These are phyloP conservation scores for Nyctalus aviator DNA, from an alignment of 2,797 vertebrate genomes.

Conservation along the genomic window DNA sequence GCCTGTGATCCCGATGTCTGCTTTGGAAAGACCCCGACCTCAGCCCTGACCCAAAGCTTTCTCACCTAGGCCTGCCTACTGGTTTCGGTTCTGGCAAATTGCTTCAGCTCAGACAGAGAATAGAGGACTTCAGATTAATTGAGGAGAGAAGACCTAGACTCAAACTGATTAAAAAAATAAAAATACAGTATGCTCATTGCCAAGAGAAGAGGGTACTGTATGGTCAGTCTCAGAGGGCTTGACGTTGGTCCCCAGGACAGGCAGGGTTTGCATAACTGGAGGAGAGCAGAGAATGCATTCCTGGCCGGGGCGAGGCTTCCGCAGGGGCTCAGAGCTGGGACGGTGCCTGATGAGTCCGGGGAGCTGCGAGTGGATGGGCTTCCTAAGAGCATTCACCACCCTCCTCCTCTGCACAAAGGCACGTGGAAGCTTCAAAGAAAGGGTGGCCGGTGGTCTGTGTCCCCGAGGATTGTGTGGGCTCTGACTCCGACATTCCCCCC, in stretches of 20 bases:
- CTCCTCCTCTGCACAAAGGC: neutral
- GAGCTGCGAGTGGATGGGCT: neutral
- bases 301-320: constrained; percentile 21
- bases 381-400: constrained; percentile 53
- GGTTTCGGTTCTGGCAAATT: neutral
- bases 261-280: constrained; percentile 59
- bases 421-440: neutral
- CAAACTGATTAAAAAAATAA: neutral
- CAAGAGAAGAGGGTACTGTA: neutral
- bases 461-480: neutral
- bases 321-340: neutral
- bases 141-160: neutral
- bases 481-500: neutral
- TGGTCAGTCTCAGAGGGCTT: constrained; percentile 33
- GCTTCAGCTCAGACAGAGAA: neutral
- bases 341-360: constrained; percentile 24
- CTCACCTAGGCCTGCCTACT: neutral
- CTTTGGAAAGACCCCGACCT: neutral
- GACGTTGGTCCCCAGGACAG: neutral
- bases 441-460: neutral
- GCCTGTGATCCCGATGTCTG: neutral
- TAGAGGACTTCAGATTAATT: neutral
- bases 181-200: neutral
- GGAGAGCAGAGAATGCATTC: constrained; percentile 30
- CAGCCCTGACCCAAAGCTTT: neutral